These are phyloP conservation scores for Acanthiza pusilla DNA, from an alignment of 2,797 vertebrate genomes.

Conservation along the genomic window DNA sequence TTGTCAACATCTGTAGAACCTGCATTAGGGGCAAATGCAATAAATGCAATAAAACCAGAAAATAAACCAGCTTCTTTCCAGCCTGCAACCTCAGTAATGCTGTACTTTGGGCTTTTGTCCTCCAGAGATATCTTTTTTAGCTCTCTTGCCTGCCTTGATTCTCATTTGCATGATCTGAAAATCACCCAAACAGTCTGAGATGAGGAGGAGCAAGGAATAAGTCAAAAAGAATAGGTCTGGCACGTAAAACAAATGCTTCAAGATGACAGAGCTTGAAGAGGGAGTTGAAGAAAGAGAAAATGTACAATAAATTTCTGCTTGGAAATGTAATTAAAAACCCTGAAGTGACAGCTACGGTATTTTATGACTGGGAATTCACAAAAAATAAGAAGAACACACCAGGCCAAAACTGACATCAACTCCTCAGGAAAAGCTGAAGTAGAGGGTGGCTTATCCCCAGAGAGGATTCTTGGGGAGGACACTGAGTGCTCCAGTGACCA, in stretches of 20 bases:
- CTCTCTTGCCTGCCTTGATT: background rate
- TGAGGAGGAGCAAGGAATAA: background rate
- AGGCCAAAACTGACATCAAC: background rate
- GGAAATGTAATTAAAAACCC: background rate
- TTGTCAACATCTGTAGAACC: background rate
- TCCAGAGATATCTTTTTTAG: background rate
- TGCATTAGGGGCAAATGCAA: background rate
- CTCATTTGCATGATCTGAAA: conserved; percentile 7
- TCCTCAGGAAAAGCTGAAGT: background rate
- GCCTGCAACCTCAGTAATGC: background rate
- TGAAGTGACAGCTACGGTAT: background rate
- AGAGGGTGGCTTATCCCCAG: background rate
- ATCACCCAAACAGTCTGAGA: conserved; percentile 3
- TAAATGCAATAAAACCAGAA: background rate
- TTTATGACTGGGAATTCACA: background rate
- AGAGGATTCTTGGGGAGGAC: background rate
- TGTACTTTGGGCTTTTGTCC: background rate
- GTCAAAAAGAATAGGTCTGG: background rate
- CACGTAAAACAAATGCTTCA: background rate
- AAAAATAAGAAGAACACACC: background rate
- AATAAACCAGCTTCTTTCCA: background rate
- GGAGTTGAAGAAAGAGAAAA: background rate
- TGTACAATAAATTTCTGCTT: background rate
- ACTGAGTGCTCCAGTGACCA: fast-evolving
- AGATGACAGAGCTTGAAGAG: background rate